Conservation (phyloP, 2,888 invertebrate species). For the Nomada fucata region DNA sequence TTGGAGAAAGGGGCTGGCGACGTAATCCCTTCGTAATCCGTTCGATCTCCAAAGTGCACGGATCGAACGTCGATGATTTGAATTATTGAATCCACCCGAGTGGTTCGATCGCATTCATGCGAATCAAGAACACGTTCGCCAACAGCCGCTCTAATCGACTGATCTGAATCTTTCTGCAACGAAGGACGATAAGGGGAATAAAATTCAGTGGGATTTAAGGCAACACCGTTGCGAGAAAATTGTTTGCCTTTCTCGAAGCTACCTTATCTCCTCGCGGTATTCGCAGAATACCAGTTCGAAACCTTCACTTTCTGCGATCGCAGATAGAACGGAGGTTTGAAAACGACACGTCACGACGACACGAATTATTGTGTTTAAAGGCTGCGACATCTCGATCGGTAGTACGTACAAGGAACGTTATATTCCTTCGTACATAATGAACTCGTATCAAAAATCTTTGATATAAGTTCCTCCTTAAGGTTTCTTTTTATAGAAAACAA, state of each 20-base stretch:
- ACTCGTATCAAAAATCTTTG: neutral
- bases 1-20: too few relatives aligned
- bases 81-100: slow-evolving; percentile 64
- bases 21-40: too few relatives aligned
- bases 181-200: slow-evolving; percentile 38
- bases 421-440: neutral
- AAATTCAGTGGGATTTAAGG: slow-evolving; percentile 46
- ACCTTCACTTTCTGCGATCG: slow-evolving; percentile 41
- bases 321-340: slow-evolving; percentile 37
- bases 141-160: slow-evolving; percentile 33
- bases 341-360: slow-evolving; percentile 39
- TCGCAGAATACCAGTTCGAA: slow-evolving; percentile 42
- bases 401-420: neutral
- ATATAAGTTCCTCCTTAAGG: too few relatives aligned
- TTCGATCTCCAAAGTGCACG: too few relatives aligned
- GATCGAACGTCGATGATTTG: slow-evolving; percentile 59
- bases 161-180: slow-evolving; percentile 29
- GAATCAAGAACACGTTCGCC: slow-evolving; percentile 50
- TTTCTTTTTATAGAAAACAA: too few relatives aligned
- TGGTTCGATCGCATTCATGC: slow-evolving; percentile 64
- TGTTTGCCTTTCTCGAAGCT: slow-evolving; percentile 43
- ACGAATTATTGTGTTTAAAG: slow-evolving; percentile 44
- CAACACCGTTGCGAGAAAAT: slow-evolving; percentile 33
- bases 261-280: slow-evolving; percentile 33
- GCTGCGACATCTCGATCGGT: slow-evolving; percentile 12